phyloP scores from a whole-genome alignment of 2,113 vertebrate species.

The Pachypanchax playfairii region DNA sequence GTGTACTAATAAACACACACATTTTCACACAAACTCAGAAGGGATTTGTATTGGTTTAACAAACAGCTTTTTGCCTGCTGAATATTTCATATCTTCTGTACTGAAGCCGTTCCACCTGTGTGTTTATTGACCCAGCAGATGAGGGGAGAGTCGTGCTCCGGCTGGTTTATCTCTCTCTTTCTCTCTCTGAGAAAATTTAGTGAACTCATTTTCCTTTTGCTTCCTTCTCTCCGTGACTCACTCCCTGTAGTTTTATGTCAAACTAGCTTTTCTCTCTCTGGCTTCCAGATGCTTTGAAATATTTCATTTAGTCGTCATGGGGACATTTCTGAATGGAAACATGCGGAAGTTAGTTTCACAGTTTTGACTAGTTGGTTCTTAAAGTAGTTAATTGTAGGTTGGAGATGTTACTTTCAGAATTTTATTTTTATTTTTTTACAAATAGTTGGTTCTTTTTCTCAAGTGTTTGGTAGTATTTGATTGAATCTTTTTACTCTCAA shows the following conservation, averaged over 20 bases:
- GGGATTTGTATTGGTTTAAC: constrained; percentile 23
- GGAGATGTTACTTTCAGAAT: no score
- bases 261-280: constrained; percentile 7
- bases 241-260: constrained; percentile 28
- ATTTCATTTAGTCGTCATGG: no score
- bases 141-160: constrained; percentile 38
- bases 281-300: constrained; percentile 8
- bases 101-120: constrained; percentile 48
- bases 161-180: constrained; percentile 34
- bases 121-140: constrained; percentile 56
- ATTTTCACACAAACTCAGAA: constrained; percentile 17
- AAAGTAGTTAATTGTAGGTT: not conserved
- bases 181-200: constrained; percentile 38
- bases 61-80: constrained; percentile 37
- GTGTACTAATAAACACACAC: constrained; percentile 1
- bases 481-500: not conserved
- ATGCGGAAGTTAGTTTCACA: no score
- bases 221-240: constrained; percentile 13
- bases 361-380: not conserved
- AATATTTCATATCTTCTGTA: constrained; percentile 57
- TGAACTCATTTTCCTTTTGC: constrained; percentile 36
- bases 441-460: not conserved
- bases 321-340: no score
- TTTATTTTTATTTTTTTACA: not conserved
- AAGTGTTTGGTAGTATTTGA: not conserved